phyloP scores from a whole-genome alignment of 1,140 invertebrate genomes.

The Apis dorsata region DNA sequence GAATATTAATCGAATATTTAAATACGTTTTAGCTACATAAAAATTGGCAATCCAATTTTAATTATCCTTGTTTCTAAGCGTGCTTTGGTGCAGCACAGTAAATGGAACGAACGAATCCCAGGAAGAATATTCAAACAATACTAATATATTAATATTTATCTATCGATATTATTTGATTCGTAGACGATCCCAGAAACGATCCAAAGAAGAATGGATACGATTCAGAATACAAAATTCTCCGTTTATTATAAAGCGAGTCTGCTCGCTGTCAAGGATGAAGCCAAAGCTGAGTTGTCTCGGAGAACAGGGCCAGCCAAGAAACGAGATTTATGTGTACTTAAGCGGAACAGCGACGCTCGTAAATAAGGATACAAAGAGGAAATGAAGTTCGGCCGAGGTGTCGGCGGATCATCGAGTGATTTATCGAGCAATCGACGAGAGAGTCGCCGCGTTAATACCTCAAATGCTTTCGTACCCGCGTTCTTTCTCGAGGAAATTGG shows the following conservation, averaged over 20 bases:
- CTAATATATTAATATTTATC: no score
- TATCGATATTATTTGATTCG: no score
- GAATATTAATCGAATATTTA: no score
- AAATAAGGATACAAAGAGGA: slow-evolving; percentile 40
- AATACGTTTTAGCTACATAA: no score
- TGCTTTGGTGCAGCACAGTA: no score
- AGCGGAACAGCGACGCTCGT: slow-evolving; percentile 21
- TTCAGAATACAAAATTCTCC: background rate
- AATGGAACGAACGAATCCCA: no score
- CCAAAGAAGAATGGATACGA: background rate
- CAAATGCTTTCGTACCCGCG: background rate
- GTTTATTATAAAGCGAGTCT: background rate
- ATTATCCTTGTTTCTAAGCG: no score
- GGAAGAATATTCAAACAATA: no score
- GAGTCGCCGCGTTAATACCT: background rate
- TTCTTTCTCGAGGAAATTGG: background rate
- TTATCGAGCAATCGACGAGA: slow-evolving; percentile 34
- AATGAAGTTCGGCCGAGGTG: slow-evolving; percentile 25
- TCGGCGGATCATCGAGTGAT: slow-evolving; percentile 33
- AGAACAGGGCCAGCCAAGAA: background rate
- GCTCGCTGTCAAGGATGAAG: background rate
- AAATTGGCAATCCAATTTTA: no score
- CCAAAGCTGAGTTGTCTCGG: background rate
- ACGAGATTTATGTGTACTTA: slow-evolving; percentile 20
- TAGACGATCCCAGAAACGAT: no score